Evolutionary conservation across 2,113 vertebrate species (phyloP).

Genomic region (Corydoras sp.): DNA sequence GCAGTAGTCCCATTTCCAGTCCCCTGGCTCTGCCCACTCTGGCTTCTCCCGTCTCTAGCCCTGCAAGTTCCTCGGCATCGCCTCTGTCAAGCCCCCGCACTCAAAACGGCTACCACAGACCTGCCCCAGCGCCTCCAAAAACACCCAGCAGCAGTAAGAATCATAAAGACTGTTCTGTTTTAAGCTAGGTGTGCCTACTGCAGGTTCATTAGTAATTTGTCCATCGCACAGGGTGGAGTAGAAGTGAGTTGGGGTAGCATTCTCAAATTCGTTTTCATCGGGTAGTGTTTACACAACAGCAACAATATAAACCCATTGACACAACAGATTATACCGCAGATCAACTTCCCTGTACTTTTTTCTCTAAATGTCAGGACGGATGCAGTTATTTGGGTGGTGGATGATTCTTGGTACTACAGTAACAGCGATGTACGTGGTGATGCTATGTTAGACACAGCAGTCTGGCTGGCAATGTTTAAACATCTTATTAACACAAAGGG

Average conservation of each 20-base stretch:
- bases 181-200: background rate
- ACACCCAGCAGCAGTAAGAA: slow-evolving; percentile 57
- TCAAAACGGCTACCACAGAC: slow-evolving; percentile 60
- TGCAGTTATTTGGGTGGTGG: no score
- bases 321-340: no score
- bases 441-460: no score
- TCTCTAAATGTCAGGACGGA: no score
- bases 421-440: no score
- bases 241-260: background rate
- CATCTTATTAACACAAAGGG: no score
- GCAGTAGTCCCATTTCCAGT: slow-evolving; percentile 56
- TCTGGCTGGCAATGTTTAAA: no score
- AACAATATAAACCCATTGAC: no score
- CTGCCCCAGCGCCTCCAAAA: slow-evolving; percentile 49
- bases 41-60: slow-evolving; percentile 55
- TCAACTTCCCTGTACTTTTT: no score
- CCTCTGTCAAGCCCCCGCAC: slow-evolving; percentile 49
- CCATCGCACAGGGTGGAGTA: background rate
- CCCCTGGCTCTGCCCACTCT: slow-evolving; percentile 54
- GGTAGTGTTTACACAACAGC: background rate
- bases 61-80: slow-evolving; percentile 54
- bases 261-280: background rate
- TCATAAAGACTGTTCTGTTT: background rate
- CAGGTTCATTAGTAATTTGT: background rate
- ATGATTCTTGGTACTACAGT: no score